Percentiles rank a stretch among this genome's conserved stretches.
phyloP scores from a whole-genome alignment of 2,797 vertebrate species.

The Pantherophis alleghaniensis region DNA sequence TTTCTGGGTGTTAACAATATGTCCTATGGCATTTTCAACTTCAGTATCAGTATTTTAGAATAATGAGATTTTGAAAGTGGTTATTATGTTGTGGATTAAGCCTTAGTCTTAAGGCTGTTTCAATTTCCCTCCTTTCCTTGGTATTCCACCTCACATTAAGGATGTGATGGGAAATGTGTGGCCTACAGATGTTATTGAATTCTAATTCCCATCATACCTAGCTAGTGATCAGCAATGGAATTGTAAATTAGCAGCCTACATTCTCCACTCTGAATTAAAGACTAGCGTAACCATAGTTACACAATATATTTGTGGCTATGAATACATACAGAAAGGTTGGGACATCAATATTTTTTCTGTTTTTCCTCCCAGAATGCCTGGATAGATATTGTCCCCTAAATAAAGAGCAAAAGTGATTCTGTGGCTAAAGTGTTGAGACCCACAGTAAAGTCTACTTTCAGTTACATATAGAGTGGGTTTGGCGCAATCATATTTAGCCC shows the following conservation, averaged over 20 bases:
- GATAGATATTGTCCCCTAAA: neutral
- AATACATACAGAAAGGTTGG: neutral
- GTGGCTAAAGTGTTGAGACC: neutral
- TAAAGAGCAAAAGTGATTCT: neutral
- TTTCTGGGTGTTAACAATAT: neutral
- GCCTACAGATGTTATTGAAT: neutral
- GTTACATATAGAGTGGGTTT: neutral
- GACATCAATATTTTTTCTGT: neutral
- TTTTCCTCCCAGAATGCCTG: neutral
- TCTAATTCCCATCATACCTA: neutral
- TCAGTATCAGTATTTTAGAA: neutral
- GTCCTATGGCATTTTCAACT: neutral
- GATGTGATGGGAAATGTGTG: neutral
- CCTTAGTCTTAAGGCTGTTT: neutral
- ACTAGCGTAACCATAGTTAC: neutral
- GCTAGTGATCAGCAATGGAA: neutral
- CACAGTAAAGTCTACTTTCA: neutral
- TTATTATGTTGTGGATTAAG: neutral
- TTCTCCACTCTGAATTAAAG: neutral
- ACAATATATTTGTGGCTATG: neutral
- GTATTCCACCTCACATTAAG: neutral
- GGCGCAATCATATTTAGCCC: neutral
- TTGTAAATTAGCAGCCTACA: neutral
- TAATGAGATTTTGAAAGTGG: neutral
- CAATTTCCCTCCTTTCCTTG: neutral